A percentile compares a stretch with the other conserved stretches of the same genome.
These are phyloP conservation scores for Pelosia muscerda DNA, from an alignment of 2,888 invertebrate species.

Conservation along the genomic window DNA sequence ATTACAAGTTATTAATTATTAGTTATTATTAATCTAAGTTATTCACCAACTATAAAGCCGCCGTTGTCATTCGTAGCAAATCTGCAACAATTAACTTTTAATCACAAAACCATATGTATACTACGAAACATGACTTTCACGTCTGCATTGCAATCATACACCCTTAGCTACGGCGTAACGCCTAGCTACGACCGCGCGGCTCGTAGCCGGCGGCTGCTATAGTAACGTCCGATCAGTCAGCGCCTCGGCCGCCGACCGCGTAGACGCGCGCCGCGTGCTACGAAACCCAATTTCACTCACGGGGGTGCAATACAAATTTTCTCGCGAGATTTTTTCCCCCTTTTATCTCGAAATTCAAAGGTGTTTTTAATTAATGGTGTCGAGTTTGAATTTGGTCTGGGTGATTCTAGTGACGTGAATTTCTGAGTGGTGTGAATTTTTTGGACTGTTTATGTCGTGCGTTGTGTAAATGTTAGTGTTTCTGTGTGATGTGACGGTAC, in stretches of 20 bases:
- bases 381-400: conserved; percentile 59
- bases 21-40: background rate
- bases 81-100: conserved; percentile 43
- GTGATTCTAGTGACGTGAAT: conserved; percentile 57
- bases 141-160: conserved; percentile 56
- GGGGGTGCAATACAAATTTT: conserved; percentile 37
- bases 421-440: conserved; percentile 50
- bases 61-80: background rate
- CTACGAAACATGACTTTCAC: conserved; percentile 60
- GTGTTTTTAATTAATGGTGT: conserved; percentile 73
- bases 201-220: conserved; percentile 81
- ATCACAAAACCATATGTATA: conserved; percentile 46
- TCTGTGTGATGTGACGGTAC: conserved; percentile 46
- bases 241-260: conserved; percentile 71
- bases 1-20: no score
- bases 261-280: conserved; percentile 71
- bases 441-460: conserved; percentile 42
- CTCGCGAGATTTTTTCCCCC: conserved; percentile 49
- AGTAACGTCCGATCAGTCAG: conserved; percentile 78
- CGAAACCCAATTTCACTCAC: conserved; percentile 46
- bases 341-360: conserved; percentile 56
- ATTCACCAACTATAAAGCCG: background rate
- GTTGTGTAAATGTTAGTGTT: conserved; percentile 53
- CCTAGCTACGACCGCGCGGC: conserved; percentile 70
- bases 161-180: conserved; percentile 56